Conservation (phyloP, 2,888 invertebrate species). For the Carpatolechia fugitivella region DNA sequence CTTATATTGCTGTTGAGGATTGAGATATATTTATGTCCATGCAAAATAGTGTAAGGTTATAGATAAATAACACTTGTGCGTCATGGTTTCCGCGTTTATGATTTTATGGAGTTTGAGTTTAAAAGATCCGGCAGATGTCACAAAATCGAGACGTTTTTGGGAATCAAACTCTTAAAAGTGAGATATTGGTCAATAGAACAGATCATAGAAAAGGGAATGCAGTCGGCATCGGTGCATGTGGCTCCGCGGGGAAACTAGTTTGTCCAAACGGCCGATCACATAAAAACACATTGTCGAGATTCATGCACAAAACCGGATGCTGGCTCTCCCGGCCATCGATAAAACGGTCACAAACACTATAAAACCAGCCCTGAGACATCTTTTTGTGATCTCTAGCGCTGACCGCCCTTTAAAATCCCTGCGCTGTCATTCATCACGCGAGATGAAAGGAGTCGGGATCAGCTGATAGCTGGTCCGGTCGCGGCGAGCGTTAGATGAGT, state of each 20-base stretch:
- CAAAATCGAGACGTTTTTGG: conserved; percentile 25
- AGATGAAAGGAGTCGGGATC: conserved; percentile 63
- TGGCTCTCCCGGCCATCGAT: conserved; percentile 64
- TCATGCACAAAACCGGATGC: conserved; percentile 75
- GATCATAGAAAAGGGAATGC: conserved; percentile 35
- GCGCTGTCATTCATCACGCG: conserved; percentile 61
- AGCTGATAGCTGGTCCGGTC: conserved; percentile 54
- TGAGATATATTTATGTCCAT: conserved; percentile 19
- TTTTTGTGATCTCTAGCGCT: conserved; percentile 62
- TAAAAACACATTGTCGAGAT: conserved; percentile 67
- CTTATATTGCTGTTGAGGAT: conserved; percentile 18
- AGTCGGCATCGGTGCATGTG: conserved; percentile 5
- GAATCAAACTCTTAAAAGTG: conserved; percentile 22
- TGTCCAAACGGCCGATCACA: conserved; percentile 62
- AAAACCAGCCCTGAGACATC: conserved; percentile 61
- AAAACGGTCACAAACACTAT: conserved; percentile 66
- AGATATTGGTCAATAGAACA: conserved; percentile 56
- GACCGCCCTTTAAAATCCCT: conserved; percentile 56
- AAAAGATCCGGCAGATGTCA: conserved; percentile 6
- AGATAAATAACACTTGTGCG: conserved; percentile 7
- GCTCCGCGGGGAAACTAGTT: conserved; percentile 68
- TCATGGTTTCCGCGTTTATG: background rate
- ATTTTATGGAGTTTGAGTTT: background rate
- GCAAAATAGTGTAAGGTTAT: conserved; percentile 11
- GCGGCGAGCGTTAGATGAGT: conserved; percentile 33